phyloP scores from a whole-genome alignment of 2,113 vertebrate genomes.

The Muntiacus muntjak region DNA sequence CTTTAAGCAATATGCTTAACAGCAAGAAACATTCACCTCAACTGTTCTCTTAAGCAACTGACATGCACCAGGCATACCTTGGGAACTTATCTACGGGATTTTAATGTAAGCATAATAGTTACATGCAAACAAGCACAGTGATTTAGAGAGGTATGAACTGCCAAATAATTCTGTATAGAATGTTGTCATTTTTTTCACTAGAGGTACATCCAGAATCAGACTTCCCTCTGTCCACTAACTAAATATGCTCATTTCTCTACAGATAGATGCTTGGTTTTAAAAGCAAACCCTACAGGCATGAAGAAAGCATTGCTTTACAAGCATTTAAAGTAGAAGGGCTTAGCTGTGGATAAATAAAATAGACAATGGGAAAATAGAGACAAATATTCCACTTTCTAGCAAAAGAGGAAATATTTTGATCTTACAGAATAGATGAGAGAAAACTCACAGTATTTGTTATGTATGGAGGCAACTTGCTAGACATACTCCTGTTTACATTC shows the following conservation, averaged over 20 bases:
- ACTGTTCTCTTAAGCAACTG: background rate
- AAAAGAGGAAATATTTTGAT: background rate
- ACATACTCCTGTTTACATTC: background rate
- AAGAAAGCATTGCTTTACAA: background rate
- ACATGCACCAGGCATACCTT: background rate
- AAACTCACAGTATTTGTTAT: background rate
- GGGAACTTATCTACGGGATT: background rate
- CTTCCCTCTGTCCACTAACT: background rate
- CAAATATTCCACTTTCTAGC: background rate
- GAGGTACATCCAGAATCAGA: background rate
- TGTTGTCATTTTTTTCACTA: background rate
- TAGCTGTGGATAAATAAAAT: background rate
- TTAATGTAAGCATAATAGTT: conserved; percentile 33
- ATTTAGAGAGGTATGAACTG: background rate
- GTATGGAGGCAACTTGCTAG: background rate
- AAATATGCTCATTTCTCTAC: conserved; percentile 10
- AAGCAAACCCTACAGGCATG: background rate
- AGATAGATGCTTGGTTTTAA: conserved; percentile 17
- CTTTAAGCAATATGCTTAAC: background rate
- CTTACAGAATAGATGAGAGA: background rate
- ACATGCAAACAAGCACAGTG: background rate
- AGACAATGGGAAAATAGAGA: background rate
- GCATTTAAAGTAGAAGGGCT: background rate
- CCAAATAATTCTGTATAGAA: background rate
- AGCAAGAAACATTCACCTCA: background rate